Evolutionary conservation across 2,888 invertebrate species (phyloP).

Genomic region (Drosophila merina): DNA sequence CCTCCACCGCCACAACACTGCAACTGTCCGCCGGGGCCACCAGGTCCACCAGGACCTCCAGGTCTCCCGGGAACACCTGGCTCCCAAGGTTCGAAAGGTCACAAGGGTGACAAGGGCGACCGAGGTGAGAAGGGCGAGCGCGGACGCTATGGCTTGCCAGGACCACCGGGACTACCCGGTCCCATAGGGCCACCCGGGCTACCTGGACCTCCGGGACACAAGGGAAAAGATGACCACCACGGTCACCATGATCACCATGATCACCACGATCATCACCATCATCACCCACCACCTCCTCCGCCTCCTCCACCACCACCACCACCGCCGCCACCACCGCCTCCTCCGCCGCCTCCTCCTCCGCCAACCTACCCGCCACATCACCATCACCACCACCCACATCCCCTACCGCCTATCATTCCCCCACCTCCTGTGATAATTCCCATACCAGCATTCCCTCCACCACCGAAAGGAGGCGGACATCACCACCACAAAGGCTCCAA

Average conservation of each 20-base stretch:
- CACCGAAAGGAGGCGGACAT: constrained; percentile 16
- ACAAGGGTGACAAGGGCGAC: constrained; percentile 17
- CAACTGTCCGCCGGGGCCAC: constrained; percentile 2
- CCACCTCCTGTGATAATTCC: constrained; percentile 29
- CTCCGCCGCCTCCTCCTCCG: neutral
- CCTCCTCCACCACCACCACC: constrained; percentile 3
- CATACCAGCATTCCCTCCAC: constrained; percentile 1
- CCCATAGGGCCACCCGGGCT: constrained; percentile 26
- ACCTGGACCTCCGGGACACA: constrained; percentile 19
- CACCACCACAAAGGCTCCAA: constrained; percentile 32
- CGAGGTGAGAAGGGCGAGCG: constrained; percentile 20
- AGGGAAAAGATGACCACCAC: constrained; percentile 2
- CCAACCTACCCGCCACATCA: neutral
- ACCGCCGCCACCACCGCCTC: constrained; percentile 3
- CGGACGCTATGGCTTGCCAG: constrained; percentile 15
- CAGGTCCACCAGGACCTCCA: constrained; percentile 25
- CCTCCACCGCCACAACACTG: constrained; percentile 6
- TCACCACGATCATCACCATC: neutral
- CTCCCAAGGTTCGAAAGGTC: constrained; percentile 2
- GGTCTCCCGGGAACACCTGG: constrained; percentile 25
- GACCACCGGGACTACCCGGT: constrained; percentile 11
- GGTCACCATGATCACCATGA: neutral
- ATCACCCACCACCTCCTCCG: neutral
- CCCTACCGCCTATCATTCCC: neutral
- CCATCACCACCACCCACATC: constrained; percentile 7